Evolutionary conservation across 1,140 invertebrate genomes (phyloP).

Genomic region (Lamellibrachia luymesi): DNA sequence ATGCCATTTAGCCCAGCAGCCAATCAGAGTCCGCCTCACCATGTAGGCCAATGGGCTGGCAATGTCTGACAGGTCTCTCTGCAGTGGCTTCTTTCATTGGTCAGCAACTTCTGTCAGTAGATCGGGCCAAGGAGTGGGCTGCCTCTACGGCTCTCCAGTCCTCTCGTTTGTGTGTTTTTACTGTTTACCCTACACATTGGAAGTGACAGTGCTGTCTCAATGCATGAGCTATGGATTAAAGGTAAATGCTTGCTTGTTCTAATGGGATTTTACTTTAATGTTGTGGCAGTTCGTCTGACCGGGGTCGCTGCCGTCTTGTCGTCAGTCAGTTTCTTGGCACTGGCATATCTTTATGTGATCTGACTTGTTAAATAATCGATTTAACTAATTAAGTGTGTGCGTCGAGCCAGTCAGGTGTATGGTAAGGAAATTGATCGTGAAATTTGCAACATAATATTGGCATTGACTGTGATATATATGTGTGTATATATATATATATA

Average conservation of each 20-base stretch:
- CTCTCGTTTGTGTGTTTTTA: background rate
- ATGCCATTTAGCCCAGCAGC: background rate
- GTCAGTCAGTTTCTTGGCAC: background rate
- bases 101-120: background rate
- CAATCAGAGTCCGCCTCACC: background rate
- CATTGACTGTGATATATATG: background rate
- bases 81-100: background rate
- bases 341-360: background rate
- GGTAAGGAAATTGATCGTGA: background rate
- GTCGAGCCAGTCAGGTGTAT: background rate
- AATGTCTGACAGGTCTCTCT: background rate
- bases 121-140: background rate
- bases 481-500: background rate
- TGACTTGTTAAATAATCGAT: background rate
- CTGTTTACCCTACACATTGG: constrained; percentile 4
- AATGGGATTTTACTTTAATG: background rate
- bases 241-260: constrained; percentile 4
- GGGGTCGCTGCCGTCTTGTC: background rate
- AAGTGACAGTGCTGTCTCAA: constrained; percentile 4
- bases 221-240: constrained; percentile 5
- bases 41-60: background rate
- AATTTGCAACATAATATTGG: background rate
- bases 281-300: background rate
- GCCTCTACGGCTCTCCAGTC: background rate
- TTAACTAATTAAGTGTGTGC: background rate